Conservation (phyloP, 2,113 vertebrate genomes). For the Eonycteris spelaea region DNA sequence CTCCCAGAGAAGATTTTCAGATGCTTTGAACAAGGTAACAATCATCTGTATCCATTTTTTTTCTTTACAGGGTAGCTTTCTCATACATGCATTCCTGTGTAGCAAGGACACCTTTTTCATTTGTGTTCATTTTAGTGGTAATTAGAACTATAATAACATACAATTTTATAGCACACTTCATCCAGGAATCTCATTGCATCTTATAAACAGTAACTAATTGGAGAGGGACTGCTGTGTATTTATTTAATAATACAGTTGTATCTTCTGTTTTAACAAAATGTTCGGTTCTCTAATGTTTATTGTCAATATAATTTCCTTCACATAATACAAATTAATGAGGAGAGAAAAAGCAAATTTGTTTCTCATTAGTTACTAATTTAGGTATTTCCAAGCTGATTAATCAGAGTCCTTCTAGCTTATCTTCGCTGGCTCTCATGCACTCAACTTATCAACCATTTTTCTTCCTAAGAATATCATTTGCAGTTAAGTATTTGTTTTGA, state of each 20-base stretch:
- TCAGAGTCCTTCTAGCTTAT: conserved; percentile 8
- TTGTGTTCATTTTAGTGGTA: conserved; percentile 1
- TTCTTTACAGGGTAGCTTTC: background rate
- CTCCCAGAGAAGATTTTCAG: background rate
- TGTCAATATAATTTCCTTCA: conserved; percentile 68
- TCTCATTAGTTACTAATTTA: conserved; percentile 72
- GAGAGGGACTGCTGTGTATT: conserved; percentile 41
- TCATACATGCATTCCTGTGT: background rate
- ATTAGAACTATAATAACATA: background rate
- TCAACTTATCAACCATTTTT: conserved; percentile 32
- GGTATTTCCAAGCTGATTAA: conserved; percentile 57
- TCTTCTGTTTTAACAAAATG: conserved; percentile 63
- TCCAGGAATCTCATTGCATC: conserved; percentile 17
- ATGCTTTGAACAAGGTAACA: background rate
- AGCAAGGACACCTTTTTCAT: background rate
- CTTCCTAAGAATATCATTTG: conserved; percentile 16
- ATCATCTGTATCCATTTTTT: background rate
- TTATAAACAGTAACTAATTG: conserved; percentile 55
- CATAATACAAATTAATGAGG: conserved; percentile 71
- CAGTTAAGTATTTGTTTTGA: background rate
- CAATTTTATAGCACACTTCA: conserved; percentile 2
- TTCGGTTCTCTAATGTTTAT: conserved; percentile 66
- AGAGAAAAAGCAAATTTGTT: conserved; percentile 65
- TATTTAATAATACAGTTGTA: conserved; percentile 62
- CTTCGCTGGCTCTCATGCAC: background rate